These are phyloP conservation scores for Corythucha ciliata DNA, from an alignment of 2,888 invertebrate genomes.

Conservation along the genomic window DNA sequence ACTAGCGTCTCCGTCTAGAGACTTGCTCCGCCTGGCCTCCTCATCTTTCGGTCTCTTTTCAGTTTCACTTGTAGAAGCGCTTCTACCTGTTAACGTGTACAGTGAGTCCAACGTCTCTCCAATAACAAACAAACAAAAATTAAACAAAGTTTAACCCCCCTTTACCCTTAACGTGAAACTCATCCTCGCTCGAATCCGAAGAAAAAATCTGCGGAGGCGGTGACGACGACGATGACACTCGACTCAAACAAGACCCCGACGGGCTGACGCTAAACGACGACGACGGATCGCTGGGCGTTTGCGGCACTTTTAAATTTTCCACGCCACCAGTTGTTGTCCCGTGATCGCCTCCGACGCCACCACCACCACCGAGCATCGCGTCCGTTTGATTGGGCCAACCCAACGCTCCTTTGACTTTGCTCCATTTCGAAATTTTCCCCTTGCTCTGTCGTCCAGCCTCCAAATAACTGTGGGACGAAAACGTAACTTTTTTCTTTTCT, in stretches of 20 bases:
- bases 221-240: neutral
- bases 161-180: constrained; percentile 14
- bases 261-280: constrained; percentile 43
- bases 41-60: constrained; percentile 25
- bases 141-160: too few relatives aligned
- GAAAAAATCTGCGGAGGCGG: constrained; percentile 14
- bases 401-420: constrained; percentile 78
- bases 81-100: too few relatives aligned
- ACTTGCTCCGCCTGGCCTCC: constrained; percentile 35
- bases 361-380: too few relatives aligned
- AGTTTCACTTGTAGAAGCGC: neutral
- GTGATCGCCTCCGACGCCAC: too few relatives aligned
- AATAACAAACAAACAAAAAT: too few relatives aligned
- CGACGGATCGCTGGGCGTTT: constrained; percentile 24
- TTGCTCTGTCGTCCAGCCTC: constrained; percentile 27
- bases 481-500: neutral
- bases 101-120: too few relatives aligned
- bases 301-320: constrained; percentile 42
- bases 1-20: constrained; percentile 35
- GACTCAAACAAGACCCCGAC: constrained; percentile 43
- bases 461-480: constrained; percentile 9
- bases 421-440: constrained; percentile 75
- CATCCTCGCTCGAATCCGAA: constrained; percentile 19
- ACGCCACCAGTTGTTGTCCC: too few relatives aligned
- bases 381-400: constrained; percentile 65